These are phyloP conservation scores for Cygnus atratus DNA, from an alignment of 2,113 vertebrate genomes.

Conservation along the genomic window DNA sequence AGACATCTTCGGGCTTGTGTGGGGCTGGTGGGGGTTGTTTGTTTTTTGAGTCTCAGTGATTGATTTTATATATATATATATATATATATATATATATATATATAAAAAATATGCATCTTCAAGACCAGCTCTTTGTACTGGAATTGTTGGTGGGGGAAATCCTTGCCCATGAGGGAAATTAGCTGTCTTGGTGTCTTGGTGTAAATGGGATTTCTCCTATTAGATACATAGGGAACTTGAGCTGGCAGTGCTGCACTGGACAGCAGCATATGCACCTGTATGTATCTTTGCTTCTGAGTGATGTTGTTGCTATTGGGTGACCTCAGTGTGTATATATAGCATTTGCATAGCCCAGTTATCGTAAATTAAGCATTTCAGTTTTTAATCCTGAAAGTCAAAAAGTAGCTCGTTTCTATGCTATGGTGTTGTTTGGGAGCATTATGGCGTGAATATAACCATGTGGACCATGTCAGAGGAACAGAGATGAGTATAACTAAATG, in stretches of 20 bases:
- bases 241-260: not conserved
- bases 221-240: not conserved
- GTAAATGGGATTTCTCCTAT: not conserved
- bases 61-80: not conserved
- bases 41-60: not conserved
- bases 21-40: not conserved
- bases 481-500: not conserved
- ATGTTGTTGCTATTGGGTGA: not conserved
- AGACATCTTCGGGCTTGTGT: not conserved
- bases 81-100: too few relatives aligned
- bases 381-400: not conserved
- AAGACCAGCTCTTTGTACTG: not conserved
- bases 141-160: not conserved
- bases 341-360: not conserved
- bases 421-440: not conserved
- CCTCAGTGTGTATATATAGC: not conserved
- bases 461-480: not conserved
- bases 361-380: not conserved
- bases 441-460: not conserved
- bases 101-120: not conserved
- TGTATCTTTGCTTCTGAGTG: not conserved
- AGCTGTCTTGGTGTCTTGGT: not conserved
- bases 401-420: not conserved
- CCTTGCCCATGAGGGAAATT: not conserved
- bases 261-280: fast-evolving